phyloP scores from a whole-genome alignment of 2,113 vertebrate genomes.

The Danio rerio region DNA sequence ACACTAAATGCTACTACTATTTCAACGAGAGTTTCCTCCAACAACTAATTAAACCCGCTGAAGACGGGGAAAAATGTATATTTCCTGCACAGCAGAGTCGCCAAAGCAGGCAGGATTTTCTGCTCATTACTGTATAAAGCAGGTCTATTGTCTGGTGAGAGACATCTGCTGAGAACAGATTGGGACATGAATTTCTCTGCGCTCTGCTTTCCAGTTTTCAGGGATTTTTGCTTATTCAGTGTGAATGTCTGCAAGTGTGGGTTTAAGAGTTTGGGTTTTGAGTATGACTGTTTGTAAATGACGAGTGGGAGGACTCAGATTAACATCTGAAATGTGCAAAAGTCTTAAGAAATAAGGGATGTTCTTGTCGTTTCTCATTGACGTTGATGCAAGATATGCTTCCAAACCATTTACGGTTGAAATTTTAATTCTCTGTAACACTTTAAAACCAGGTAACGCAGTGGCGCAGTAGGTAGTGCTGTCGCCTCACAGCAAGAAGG shows the following conservation, averaged over 20 bases:
- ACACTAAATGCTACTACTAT: constrained; percentile 42
- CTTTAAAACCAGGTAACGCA: no score
- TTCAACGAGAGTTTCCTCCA: constrained; percentile 69
- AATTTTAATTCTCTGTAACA: no score
- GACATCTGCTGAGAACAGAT: constrained; percentile 75
- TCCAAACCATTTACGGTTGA: no score
- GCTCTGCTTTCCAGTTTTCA: constrained; percentile 56
- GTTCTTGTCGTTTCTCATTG: neutral
- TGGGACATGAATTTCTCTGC: constrained; percentile 69
- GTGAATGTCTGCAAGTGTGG: neutral
- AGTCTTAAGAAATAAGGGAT: no score
- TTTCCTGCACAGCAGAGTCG: constrained; percentile 62
- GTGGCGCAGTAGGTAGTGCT: no score
- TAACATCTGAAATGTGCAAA: constrained; percentile 8
- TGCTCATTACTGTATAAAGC: constrained; percentile 76
- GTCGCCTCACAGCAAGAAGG: no score
- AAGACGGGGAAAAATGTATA: neutral
- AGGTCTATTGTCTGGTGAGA: constrained; percentile 71
- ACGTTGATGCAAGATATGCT: neutral
- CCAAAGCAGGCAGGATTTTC: constrained; percentile 68
- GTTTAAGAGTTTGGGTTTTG: constrained; percentile 31
- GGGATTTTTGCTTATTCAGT: constrained; percentile 41
- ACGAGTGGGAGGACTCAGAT: neutral
- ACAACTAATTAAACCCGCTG: constrained; percentile 71
- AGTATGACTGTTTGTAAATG: neutral